These are phyloP conservation scores for Clarias gariepinus DNA, from an alignment of 2,113 vertebrate genomes.

Conservation along the genomic window DNA sequence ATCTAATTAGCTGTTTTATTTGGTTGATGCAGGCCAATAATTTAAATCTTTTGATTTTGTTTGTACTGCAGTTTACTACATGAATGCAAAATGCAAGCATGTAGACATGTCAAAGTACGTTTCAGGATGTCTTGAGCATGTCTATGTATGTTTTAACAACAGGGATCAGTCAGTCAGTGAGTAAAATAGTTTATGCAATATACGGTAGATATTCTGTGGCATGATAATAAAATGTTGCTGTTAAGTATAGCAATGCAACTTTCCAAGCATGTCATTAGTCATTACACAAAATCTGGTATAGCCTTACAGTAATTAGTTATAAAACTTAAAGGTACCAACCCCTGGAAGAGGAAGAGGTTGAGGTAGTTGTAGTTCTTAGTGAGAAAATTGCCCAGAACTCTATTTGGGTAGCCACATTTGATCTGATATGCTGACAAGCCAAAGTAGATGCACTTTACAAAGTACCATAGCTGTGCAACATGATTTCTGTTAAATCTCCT, in stretches of 20 bases:
- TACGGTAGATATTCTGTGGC: background rate
- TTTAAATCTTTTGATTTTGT: too few relatives aligned
- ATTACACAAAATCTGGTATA: background rate
- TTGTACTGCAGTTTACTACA: background rate
- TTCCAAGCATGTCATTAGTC: background rate
- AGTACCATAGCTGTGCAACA: slow-evolving; percentile 72
- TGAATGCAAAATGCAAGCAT: background rate
- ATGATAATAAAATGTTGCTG: background rate
- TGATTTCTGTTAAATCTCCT: slow-evolving; percentile 74
- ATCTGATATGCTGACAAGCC: slow-evolving; percentile 74
- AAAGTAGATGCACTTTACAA: slow-evolving; percentile 73
- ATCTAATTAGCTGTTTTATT: too few relatives aligned
- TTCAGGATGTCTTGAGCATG: background rate
- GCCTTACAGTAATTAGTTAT: background rate
- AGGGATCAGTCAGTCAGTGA: background rate
- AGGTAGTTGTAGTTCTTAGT: slow-evolving; percentile 75
- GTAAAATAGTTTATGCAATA: background rate
- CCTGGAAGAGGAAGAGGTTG: slow-evolving; percentile 75
- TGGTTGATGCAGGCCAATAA: too few relatives aligned
- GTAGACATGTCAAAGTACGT: too few relatives aligned
- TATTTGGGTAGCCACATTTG: slow-evolving; percentile 72
- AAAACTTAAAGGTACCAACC: slow-evolving; percentile 52
- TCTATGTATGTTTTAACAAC: background rate
- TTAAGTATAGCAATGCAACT: background rate
- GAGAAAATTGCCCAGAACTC: slow-evolving; percentile 72